Base-by-base conservation (phyloP, 2,113 vertebrate genomes). In the Phycodurus eques region DNA sequence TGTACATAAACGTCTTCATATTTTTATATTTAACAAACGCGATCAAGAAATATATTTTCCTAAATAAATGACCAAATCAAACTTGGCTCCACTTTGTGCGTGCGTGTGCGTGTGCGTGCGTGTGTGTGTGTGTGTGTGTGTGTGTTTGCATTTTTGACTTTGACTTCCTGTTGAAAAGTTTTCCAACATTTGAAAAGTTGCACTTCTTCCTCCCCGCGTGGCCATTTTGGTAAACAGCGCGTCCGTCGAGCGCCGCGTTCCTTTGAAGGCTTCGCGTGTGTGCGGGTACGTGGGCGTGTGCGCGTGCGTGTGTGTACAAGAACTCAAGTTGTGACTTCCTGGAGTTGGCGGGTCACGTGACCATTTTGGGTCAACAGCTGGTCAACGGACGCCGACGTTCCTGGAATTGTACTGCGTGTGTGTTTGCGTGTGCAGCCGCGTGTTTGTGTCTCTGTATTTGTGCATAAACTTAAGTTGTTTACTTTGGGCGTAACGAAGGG, bases 31-130 rank as follows among this genome's bases (percentile, higher is more conserved):
- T 84, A 86, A 90, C 83, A 43, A 80, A 56, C 79, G 76, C 80
- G 91, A 87, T 89, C 81, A 82, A 77, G 82, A 88, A 88, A 80
- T 92, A 88, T 93, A 90, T 94, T 91, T 92, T 90, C 87, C 85
- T 88, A 92, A 93, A 92, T 91, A 93, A 92, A 92, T 81, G 67
- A 68, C 57, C 78, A 90, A 91, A 90, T 87, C 68, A 64, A 64
- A 4, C 4, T 64, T 12, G 39, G 14, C 14, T 8, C 19, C 9
- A 8, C 19, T 54, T 4, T 39, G 12, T 63, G 22, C 39, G 61
- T 69, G 47, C 46, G 56, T 49, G 46, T 33, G 39, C 13, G 62
- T 44, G 62, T 27, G 27, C 1, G 27, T 27, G 27, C 1, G 27
- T 39, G 4, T 39, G 3, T 33, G 39, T 22, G 62, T 44, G 62